Conservation (phyloP, 2,888 invertebrate species). For the Synanthedon tipuliformis region DNA sequence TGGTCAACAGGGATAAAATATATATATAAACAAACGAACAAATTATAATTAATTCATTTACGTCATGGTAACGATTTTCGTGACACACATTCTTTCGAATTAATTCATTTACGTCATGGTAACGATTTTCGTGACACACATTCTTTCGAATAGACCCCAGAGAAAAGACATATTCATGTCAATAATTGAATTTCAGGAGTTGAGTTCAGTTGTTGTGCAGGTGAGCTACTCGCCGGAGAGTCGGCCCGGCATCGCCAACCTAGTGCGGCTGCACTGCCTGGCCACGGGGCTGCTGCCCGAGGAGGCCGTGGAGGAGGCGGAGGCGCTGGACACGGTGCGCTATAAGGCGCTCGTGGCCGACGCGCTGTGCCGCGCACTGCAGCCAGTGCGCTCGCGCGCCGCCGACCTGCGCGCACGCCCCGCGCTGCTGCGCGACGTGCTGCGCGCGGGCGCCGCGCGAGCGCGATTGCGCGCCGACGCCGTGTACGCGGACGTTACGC, state of each 20-base stretch:
- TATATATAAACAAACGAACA: too few species aligned
- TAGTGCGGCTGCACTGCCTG: conserved; percentile 85
- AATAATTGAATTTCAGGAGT: too few species aligned
- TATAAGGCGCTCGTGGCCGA: conserved; percentile 7
- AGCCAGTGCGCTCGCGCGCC: conserved; percentile 17
- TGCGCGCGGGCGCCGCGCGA: not conserved
- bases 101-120: too few species aligned
- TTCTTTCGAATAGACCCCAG: too few species aligned
- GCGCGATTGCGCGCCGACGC: not conserved
- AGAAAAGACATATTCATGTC: too few species aligned
- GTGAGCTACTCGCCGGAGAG: conserved; percentile 58
- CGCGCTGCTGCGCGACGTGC: conserved; percentile 9
- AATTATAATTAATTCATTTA: too few species aligned
- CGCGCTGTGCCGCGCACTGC: conserved; percentile 17
- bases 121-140: too few species aligned
- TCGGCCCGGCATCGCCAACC: conserved; percentile 83
- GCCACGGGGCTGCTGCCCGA: conserved; percentile 59
- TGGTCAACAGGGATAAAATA: too few species aligned
- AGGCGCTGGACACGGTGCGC: conserved; percentile 15
- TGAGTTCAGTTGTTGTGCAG: too few species aligned
- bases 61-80: too few species aligned
- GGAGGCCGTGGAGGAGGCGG: conserved; percentile 42
- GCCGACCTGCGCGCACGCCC: conserved; percentile 8
- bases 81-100: too few species aligned
- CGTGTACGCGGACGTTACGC: not conserved